Percentiles rank a stretch among this genome's conserved stretches.
Conservation (phyloP, 1,140 invertebrate genomes). For the Rhagoletis pomonella region DNA sequence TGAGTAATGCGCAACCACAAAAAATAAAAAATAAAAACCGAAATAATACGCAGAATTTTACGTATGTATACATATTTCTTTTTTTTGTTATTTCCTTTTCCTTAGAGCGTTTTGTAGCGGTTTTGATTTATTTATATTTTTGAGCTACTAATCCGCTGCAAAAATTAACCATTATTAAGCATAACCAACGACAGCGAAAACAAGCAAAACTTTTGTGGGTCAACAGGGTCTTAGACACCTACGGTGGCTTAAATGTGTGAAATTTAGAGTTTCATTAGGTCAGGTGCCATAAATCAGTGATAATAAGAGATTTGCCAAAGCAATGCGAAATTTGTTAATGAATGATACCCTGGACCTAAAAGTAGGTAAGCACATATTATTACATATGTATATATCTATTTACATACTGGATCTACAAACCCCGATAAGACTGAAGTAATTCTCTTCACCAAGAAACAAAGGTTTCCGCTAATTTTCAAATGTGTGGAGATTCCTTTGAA, state of each 20-base stretch:
- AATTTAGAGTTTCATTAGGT: slow-evolving; percentile 1
- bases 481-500: too few species aligned
- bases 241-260: slow-evolving; percentile 4
- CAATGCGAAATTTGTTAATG: background rate
- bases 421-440: too few species aligned
- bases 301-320: background rate
- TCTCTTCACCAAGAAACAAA: too few species aligned
- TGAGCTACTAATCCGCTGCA: background rate
- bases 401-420: too few species aligned
- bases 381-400: too few species aligned
- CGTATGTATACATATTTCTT: background rate
- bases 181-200: background rate
- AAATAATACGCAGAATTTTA: slow-evolving; percentile 14
- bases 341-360: background rate
- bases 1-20: background rate
- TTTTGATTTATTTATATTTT: slow-evolving; percentile 21
- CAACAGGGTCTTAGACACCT: slow-evolving; percentile 23
- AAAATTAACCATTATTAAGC: background rate
- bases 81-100: slow-evolving; percentile 19
- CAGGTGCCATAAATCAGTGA: slow-evolving; percentile 34
- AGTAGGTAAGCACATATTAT: too few species aligned
- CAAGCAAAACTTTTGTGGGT: background rate
- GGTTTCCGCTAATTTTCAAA: too few species aligned
- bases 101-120: background rate
- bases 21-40: background rate